These are phyloP conservation scores for Myotis planiceps DNA, from an alignment of 2,797 vertebrate species.

Conservation along the genomic window DNA sequence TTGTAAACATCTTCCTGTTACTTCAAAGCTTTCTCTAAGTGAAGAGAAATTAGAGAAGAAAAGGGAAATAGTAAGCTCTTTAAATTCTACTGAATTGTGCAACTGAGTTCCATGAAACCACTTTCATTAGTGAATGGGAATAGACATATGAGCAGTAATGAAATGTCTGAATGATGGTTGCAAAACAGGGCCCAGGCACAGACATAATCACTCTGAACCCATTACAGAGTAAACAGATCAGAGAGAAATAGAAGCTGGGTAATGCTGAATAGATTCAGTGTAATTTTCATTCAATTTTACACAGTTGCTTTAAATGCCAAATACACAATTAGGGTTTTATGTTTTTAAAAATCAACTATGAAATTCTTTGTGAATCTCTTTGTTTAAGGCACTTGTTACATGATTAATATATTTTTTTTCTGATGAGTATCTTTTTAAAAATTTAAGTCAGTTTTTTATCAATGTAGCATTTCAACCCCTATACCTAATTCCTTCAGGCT, in stretches of 20 bases:
- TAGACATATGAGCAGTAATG: background rate
- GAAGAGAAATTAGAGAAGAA: background rate
- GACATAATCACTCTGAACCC: background rate
- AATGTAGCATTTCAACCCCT: background rate
- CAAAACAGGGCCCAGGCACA: background rate
- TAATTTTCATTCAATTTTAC: background rate
- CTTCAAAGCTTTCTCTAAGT: background rate
- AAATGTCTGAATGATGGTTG: background rate
- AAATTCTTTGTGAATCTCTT: background rate
- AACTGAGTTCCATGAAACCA: background rate
- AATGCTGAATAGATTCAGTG: background rate
- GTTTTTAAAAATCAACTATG: background rate
- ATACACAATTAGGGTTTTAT: background rate
- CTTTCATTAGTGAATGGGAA: background rate
- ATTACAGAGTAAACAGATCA: background rate
- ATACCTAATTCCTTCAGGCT: background rate
- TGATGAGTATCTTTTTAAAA: background rate
- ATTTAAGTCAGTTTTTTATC: background rate
- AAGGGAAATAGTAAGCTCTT: background rate
- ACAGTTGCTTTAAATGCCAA: background rate
- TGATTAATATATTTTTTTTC: background rate
- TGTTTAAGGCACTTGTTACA: background rate
- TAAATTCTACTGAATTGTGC: background rate
- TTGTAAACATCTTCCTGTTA: background rate
- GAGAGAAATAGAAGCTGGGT: background rate